phyloP scores from a whole-genome alignment of 2,888 invertebrate genomes.

The Plebejus anna region DNA sequence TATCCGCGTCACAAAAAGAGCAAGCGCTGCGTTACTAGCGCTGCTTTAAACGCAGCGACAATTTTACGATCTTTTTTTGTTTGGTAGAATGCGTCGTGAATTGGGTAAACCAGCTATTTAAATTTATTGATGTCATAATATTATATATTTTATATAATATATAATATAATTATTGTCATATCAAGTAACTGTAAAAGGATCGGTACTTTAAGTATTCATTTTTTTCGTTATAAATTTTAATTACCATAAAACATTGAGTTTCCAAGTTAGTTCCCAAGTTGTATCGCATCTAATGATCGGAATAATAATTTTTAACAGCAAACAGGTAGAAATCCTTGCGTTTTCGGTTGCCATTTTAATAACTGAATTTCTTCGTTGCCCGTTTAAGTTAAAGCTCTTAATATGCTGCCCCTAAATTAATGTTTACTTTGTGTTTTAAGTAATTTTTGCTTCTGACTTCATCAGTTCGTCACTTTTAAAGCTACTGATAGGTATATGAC shows the following conservation, averaged over 20 bases:
- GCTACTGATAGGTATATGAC: neutral
- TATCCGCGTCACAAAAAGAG: no score
- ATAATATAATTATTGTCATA: neutral
- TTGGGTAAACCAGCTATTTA: neutral
- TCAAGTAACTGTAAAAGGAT: neutral
- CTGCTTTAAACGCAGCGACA: no score
- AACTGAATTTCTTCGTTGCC: no score
- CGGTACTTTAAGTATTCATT: neutral
- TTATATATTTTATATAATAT: neutral
- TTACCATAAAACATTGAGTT: no score
- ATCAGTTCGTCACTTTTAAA: neutral
- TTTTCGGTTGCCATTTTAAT: no score
- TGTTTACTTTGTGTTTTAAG: neutral
- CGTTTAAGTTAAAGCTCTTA: no score
- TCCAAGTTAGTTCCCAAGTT: no score
- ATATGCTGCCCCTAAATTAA: neutral
- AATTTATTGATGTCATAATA: neutral
- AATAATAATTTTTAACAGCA: no score
- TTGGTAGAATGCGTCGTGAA: neutral
- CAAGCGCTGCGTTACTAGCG: no score
- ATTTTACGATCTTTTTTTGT: neutral
- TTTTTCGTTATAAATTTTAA: no score
- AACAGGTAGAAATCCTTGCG: no score
- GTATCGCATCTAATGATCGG: no score
- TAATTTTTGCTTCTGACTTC: neutral